phyloP scores from a whole-genome alignment of 2,113 vertebrate species.

The Cyrtonyx montezumae region DNA sequence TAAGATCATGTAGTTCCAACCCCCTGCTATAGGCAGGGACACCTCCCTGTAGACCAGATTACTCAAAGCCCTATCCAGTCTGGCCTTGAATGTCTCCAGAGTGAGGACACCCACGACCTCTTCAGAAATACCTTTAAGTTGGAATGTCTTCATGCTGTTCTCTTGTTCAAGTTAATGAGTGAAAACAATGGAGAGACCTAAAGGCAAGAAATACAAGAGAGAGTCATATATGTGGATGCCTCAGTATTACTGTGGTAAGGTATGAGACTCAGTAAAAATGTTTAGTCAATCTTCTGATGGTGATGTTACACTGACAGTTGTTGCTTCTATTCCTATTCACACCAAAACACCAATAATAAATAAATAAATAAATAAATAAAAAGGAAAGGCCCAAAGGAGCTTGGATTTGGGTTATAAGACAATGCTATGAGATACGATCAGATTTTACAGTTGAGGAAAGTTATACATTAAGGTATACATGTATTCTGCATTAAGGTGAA shows the following conservation, averaged over 20 bases:
- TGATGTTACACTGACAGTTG: too few relatives aligned
- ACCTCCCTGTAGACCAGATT: too few relatives aligned
- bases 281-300: too few relatives aligned
- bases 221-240: not conserved
- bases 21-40: too few relatives aligned
- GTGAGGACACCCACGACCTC: not conserved
- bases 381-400: not conserved
- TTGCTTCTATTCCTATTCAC: too few relatives aligned
- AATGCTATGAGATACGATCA: not conserved
- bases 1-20: too few relatives aligned
- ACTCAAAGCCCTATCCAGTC: too few relatives aligned
- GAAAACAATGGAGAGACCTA: not conserved
- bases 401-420: not conserved
- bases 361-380: too few relatives aligned
- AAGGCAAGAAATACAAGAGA: not conserved
- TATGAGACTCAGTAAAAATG: not conserved
- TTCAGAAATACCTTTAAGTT: not conserved
- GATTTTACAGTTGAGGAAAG: not conserved
- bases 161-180: not conserved
- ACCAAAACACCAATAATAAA: too few relatives aligned
- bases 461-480: too few relatives aligned
- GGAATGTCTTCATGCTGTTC: not conserved
- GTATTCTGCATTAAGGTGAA: too few relatives aligned
- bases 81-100: too few relatives aligned
- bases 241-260: not conserved